Percentiles rank a stretch among this genome's conserved stretches.
These are phyloP conservation scores for Sitta europaea DNA, from an alignment of 2,113 vertebrate genomes.

Conservation along the genomic window DNA sequence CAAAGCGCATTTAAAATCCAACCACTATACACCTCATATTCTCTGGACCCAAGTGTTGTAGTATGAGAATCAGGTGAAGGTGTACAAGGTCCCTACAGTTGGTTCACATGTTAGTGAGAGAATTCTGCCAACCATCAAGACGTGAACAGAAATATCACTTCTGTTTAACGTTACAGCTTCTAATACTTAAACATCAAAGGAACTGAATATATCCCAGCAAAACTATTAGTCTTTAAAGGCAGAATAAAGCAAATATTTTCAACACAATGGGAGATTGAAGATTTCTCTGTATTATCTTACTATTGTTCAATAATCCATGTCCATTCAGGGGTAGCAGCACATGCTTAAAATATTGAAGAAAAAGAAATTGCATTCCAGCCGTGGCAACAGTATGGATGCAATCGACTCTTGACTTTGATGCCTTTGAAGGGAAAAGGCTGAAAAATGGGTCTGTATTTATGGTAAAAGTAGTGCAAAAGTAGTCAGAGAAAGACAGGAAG, in stretches of 20 bases:
- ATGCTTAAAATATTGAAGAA: not conserved
- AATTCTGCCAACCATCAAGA: not conserved
- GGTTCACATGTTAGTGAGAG: not conserved
- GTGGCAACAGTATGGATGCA: not conserved
- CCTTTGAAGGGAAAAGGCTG: not conserved
- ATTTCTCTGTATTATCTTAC: not conserved
- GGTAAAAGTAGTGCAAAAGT: not conserved
- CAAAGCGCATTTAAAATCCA: not conserved
- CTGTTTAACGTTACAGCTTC: not conserved
- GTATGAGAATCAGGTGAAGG: not conserved
- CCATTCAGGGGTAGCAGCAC: not conserved
- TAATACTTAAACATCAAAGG: slow-evolving; percentile 29
- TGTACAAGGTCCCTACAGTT: not conserved
- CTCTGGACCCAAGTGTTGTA: not conserved
- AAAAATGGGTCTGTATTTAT: not conserved
- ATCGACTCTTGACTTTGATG: not conserved
- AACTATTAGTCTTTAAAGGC: slow-evolving; percentile 1
- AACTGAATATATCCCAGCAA: not conserved
- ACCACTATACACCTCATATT: not conserved
- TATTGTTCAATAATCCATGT: not conserved
- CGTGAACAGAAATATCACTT: not conserved
- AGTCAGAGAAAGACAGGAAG: not conserved
- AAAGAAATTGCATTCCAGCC: not conserved
- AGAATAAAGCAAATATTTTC: not conserved
- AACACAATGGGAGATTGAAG: not conserved